Evolutionary conservation across 1,140 invertebrate species (phyloP), one percentile per base, ranked within the genome.

Genomic region (Drosophila quadrilineata): DNA sequence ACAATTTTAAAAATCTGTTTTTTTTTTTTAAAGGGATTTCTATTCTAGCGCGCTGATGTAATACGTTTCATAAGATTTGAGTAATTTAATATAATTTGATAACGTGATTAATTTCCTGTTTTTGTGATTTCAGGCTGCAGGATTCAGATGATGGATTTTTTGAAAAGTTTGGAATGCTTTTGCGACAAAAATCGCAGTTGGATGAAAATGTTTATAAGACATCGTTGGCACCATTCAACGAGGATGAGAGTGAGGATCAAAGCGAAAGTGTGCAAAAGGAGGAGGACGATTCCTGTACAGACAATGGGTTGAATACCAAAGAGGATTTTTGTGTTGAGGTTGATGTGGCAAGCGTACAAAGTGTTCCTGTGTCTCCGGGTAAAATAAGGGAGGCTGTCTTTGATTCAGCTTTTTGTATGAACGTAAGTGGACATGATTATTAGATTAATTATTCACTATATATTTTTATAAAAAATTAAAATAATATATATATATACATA

Each of bases 61-160:
- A n/a, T n/a, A n/a, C 41, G 4, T n/a, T 40, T 40, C n/a, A n/a
- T n/a, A n/a, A n/a, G n/a, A n/a, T n/a, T 41, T 10, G 2, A 12
- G 1, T 31, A 9, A 12, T 4, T 6, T 28, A 29, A 45, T 5
- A 8, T 24, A 43, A 21, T 9, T 17, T 19, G 19, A 4, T 21
- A 8, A 3, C n/a, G 10, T 45, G 14, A 9, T 28, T 28, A 14
- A 10, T 12, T 12, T 10, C 0, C 16, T 6, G 36, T 28, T 1
- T 10, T 16, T 28, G 2, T 19, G 1, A 10, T 19, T 92, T 90
- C 17, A 91, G 94, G 90, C 92, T 95, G 54, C 94, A 95, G 90
- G 93, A 95, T 90, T 91, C 94, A 2, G 94, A 96, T 88, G 94
- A 93, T 68, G 93, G 94, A 24, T 96, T 95, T 79, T 96, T 96